Percentiles rank a stretch among this genome's conserved stretches.
Conservation (phyloP, 2,113 vertebrate genomes). For the Empidonax traillii region DNA sequence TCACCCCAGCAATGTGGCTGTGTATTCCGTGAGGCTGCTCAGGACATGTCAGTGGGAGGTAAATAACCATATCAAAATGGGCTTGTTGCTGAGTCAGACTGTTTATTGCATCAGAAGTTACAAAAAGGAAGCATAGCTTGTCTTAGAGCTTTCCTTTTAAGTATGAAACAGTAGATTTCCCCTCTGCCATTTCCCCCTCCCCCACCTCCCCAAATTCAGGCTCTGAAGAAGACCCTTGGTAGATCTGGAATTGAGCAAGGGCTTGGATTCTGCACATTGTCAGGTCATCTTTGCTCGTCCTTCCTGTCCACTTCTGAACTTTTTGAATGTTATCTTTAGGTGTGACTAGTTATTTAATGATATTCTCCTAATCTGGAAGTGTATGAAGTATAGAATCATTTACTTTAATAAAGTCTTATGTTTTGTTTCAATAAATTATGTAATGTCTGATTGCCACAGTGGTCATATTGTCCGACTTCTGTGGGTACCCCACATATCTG, state of each 20-base stretch:
- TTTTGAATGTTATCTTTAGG: neutral
- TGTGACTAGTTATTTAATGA: neutral
- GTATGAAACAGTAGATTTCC: neutral
- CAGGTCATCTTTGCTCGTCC: neutral
- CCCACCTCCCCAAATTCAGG: neutral
- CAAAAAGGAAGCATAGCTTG: neutral
- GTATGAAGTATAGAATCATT: neutral
- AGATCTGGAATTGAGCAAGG: neutral
- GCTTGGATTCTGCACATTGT: neutral
- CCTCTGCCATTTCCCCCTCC: neutral
- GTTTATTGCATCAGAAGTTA: neutral
- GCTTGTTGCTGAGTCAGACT: neutral
- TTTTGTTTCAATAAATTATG: neutral
- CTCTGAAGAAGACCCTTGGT: neutral
- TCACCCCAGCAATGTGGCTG: neutral
- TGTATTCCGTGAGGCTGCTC: neutral
- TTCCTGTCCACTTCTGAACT: neutral
- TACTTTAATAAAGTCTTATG: neutral
- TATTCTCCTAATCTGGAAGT: neutral
- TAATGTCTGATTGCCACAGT: neutral
- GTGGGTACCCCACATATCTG: rapidly evolving
- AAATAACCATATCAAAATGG: neutral
- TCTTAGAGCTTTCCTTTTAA: neutral
- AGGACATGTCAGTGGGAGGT: neutral
- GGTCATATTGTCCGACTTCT: neutral